Evolutionary conservation across 2,888 invertebrate genomes (phyloP).

Genomic region (Amphipoea oculea): DNA sequence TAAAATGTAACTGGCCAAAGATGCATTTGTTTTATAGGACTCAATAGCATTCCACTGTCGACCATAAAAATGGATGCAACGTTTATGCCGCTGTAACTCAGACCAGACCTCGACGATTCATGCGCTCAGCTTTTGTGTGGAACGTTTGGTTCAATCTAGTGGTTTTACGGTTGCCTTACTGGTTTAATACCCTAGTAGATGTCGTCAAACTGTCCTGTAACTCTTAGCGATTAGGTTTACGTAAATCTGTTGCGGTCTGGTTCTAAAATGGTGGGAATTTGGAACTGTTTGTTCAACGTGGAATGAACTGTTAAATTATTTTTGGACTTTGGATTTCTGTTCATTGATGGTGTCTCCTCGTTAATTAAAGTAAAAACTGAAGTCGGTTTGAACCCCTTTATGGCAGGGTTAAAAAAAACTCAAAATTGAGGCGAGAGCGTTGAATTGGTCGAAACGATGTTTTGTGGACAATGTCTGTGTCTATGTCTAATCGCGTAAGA

Average conservation of each 20-base stretch:
- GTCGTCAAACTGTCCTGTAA: conserved; percentile 64
- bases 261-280: conserved; percentile 5
- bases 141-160: conserved; percentile 73
- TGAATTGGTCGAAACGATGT: background rate
- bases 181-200: conserved; percentile 66
- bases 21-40: conserved; percentile 47
- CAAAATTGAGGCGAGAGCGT: background rate
- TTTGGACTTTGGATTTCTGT: background rate
- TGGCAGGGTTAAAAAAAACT: no score
- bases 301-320: background rate
- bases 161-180: conserved; percentile 68
- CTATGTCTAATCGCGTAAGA: no score
- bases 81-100: conserved; percentile 46
- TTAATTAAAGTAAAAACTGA: background rate
- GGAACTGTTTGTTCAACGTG: background rate
- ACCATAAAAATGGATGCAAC: conserved; percentile 43
- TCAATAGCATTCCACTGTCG: conserved; percentile 22
- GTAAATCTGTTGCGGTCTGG: conserved; percentile 29
- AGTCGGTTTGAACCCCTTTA: background rate
- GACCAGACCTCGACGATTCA: conserved; percentile 61
- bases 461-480: background rate
- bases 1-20: conserved; percentile 29
- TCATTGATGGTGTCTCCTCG: background rate
- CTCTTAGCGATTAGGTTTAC: conserved; percentile 54
- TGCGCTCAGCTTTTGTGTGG: conserved; percentile 67